These are phyloP conservation scores for Scopus umbretta DNA, from an alignment of 2,113 vertebrate genomes.

Conservation along the genomic window DNA sequence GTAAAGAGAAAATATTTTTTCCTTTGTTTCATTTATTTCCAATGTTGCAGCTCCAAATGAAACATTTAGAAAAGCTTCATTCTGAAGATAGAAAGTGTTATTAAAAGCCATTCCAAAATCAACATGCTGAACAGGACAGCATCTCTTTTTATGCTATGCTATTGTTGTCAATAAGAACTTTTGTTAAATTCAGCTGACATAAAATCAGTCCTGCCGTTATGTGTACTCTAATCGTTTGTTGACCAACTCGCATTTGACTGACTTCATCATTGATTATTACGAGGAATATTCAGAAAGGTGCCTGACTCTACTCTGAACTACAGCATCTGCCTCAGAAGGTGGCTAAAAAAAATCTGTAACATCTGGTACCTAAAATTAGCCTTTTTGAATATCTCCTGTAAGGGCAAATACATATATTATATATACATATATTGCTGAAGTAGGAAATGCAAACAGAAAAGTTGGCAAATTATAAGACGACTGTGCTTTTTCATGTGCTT, in stretches of 20 bases:
- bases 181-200: neutral
- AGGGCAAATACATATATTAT: neutral
- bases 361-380: neutral
- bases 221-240: neutral
- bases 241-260: neutral
- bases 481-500: neutral
- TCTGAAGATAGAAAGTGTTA: neutral
- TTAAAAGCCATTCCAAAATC: neutral
- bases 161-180: neutral
- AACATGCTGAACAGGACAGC: neutral
- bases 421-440: neutral
- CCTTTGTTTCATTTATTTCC: neutral
- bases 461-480: neutral
- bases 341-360: neutral
- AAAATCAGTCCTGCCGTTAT: neutral
- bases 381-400: neutral
- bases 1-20: neutral
- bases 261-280: neutral
- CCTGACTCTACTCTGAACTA: neutral
- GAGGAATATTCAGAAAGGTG: neutral
- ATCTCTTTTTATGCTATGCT: neutral
- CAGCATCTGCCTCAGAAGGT: neutral
- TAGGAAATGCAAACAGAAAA: neutral
- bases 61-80: neutral
- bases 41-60: neutral